Conservation (phyloP, 1,140 invertebrate species). For the Drosophila hydei region DNA sequence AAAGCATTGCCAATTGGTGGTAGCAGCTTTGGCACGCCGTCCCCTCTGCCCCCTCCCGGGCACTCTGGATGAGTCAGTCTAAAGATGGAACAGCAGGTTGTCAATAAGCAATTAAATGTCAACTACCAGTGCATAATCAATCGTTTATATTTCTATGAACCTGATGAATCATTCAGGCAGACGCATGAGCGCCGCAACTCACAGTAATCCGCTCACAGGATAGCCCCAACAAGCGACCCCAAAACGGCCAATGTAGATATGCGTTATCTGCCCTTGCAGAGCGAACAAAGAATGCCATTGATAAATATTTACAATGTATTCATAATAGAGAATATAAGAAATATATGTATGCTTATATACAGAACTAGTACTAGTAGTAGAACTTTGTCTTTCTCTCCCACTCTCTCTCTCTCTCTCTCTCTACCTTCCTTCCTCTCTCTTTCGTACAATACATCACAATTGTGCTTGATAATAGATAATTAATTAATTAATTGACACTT, state of each 20-base stretch:
- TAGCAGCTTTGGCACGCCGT: background rate
- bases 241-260: too few species aligned
- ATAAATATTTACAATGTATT: background rate
- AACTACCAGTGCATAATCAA: constrained; percentile 21
- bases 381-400: background rate
- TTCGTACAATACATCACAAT: background rate
- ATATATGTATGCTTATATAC: too few species aligned
- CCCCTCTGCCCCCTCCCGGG: background rate
- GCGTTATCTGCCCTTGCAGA: background rate
- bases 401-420: background rate
- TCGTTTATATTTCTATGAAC: constrained; percentile 21
- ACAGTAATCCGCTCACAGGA: background rate
- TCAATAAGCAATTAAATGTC: constrained; percentile 40
- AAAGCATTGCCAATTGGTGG: background rate
- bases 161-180: constrained; percentile 36
- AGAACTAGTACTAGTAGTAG: too few species aligned
- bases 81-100: constrained; percentile 23
- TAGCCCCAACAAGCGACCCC: too few species aligned
- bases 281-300: background rate
- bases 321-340: background rate
- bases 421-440: background rate
- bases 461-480: constrained; percentile 20
- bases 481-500: constrained; percentile 31
- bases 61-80: constrained; percentile 25
- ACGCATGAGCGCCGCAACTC: too few species aligned